These are phyloP conservation scores for Coregonus clupeaformis DNA, from an alignment of 2,113 vertebrate species.

Conservation along the genomic window DNA sequence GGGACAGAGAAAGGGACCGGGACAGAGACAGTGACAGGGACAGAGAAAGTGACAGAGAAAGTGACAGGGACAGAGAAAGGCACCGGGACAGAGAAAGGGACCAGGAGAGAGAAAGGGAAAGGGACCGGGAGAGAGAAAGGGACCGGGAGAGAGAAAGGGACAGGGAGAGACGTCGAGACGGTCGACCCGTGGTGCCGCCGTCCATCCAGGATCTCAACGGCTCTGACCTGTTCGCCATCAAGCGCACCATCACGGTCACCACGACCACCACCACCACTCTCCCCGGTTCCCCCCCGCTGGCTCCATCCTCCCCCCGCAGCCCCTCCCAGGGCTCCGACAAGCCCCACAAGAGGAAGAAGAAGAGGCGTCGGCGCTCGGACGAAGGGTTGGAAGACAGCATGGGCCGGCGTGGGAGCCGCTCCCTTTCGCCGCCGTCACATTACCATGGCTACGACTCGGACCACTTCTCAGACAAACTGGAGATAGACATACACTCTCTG, in stretches of 20 bases:
- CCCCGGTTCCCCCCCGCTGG: constrained; percentile 70
- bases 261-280: constrained; percentile 70
- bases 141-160: constrained; percentile 64
- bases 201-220: constrained; percentile 93
- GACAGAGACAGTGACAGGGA: constrained; percentile 64
- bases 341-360: constrained; percentile 71
- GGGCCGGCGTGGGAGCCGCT: constrained; percentile 47
- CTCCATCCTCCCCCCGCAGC: constrained; percentile 59
- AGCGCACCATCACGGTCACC: constrained; percentile 90
- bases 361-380: constrained; percentile 63
- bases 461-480: constrained; percentile 68
- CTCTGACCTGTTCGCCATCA: constrained; percentile 90
- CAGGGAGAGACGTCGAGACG: constrained; percentile 68
- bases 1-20: constrained; percentile 59
- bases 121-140: constrained; percentile 27
- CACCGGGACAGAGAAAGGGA: constrained; percentile 64
- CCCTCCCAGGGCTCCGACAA: constrained; percentile 70
- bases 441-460: constrained; percentile 73
- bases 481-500: constrained; percentile 72
- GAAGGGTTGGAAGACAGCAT: constrained; percentile 62
- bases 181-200: constrained; percentile 83
- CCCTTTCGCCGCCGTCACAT: constrained; percentile 50
- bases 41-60: constrained; percentile 62
- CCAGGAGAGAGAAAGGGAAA: constrained; percentile 51
- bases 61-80: constrained; percentile 50